Percentiles rank a stretch among this genome's conserved stretches.
phyloP scores from a whole-genome alignment of 2,888 invertebrate genomes.

The Artemia sp. region DNA sequence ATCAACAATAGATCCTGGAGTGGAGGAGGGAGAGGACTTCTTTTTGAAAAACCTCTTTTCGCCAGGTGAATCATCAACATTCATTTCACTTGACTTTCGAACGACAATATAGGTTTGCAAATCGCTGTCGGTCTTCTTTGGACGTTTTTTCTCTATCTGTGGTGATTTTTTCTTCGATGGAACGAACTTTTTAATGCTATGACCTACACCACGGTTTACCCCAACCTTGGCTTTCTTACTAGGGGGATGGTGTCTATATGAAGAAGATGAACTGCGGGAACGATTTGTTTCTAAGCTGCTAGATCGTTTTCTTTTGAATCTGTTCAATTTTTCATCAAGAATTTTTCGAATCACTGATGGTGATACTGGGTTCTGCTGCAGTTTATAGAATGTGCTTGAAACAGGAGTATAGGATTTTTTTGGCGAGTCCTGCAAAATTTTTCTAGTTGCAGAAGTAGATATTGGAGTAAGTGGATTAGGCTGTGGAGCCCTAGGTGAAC shows the following conservation, averaged over 20 bases:
- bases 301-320: slow-evolving; percentile 2
- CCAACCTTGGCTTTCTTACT: background rate
- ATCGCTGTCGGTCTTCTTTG: background rate
- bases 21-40: background rate
- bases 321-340: background rate
- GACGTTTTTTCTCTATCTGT: background rate
- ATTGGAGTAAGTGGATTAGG: no score
- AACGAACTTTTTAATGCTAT: background rate
- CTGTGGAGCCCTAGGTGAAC: no score
- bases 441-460: background rate
- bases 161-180: slow-evolving; percentile 5
- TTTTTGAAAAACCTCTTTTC: slow-evolving; percentile 1
- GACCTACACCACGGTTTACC: background rate
- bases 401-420: background rate
- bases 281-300: background rate
- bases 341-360: background rate
- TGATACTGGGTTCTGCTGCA: background rate
- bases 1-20: background rate
- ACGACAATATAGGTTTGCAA: background rate
- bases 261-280: background rate
- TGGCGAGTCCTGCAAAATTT: background rate
- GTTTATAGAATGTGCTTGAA: background rate
- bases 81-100: background rate
- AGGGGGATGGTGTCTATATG: background rate
- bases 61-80: background rate